Evolutionary conservation across 2,113 vertebrate genomes (phyloP).

Genomic region (Synodontis membranacea): DNA sequence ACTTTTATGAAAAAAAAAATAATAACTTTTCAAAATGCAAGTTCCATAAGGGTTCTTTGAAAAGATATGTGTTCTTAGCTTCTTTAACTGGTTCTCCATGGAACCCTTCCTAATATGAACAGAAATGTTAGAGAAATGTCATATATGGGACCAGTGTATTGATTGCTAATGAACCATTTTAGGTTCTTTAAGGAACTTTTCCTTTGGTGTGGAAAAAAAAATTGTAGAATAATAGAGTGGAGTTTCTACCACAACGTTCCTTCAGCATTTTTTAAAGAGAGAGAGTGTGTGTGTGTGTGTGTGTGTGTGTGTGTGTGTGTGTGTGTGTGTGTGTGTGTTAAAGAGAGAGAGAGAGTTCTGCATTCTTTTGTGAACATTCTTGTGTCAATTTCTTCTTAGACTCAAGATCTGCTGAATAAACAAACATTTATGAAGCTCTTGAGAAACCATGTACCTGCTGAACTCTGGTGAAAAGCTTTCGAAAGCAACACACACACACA

Average conservation of each 20-base stretch:
- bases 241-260: neutral
- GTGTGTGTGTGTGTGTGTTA: neutral
- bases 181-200: neutral
- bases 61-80: neutral
- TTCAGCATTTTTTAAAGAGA: neutral
- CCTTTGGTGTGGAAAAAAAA: neutral
- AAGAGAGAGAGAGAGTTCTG: neutral
- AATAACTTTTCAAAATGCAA: neutral
- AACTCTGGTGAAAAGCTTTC: conserved; percentile 62
- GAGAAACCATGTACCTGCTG: conserved; percentile 34
- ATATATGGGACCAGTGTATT: neutral
- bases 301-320: neutral
- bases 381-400: neutral
- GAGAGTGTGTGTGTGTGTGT: neutral
- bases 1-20: neutral
- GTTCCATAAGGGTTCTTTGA: neutral
- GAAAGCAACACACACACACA: conserved; percentile 67
- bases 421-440: conserved; percentile 32
- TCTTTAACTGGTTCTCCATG: neutral
- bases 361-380: neutral
- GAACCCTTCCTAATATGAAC: neutral
- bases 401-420: neutral
- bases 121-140: neutral
- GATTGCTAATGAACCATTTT: neutral
- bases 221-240: neutral